Percentiles rank a stretch among this genome's conserved stretches.
Evolutionary conservation across 2,113 vertebrate species (phyloP).

Genomic region (Equus quagga): DNA sequence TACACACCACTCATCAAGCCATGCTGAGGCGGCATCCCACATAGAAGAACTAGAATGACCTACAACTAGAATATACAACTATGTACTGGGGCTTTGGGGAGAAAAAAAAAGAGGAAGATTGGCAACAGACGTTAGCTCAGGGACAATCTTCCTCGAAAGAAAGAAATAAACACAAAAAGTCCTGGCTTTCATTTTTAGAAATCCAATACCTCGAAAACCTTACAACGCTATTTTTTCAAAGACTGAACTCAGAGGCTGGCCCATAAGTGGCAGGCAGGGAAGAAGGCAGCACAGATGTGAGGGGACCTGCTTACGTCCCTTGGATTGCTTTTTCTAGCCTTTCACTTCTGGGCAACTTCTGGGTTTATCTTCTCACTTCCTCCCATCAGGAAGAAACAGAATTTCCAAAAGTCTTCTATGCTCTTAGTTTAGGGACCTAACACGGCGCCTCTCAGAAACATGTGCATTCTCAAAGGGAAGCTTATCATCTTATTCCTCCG

Average conservation of each 20-base stretch:
- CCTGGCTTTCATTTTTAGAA: not conserved
- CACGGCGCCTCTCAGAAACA: not conserved
- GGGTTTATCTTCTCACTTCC: not conserved
- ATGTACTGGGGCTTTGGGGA: too few species aligned
- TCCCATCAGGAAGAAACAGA: not conserved
- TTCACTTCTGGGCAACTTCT: not conserved
- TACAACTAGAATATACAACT: too few species aligned
- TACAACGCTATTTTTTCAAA: not conserved
- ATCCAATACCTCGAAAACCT: not conserved
- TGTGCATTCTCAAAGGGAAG: not conserved
- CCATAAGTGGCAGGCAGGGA: not conserved
- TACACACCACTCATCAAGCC: too few species aligned
- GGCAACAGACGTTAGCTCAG: too few species aligned
- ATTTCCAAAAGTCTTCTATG: not conserved
- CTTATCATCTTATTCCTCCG: not conserved
- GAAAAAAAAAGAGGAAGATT: too few species aligned
- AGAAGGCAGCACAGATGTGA: accelerated
- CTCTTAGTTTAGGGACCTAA: too few species aligned
- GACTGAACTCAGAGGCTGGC: not conserved
- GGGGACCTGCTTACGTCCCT: not conserved
- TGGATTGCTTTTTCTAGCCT: not conserved
- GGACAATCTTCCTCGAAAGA: too few species aligned
- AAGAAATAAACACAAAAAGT: not conserved
- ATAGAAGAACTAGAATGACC: too few species aligned
- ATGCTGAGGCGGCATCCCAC: too few species aligned